Percentiles rank a stretch among this genome's conserved stretches.
These are phyloP conservation scores for Novumbra hubbsi DNA, from an alignment of 2,797 vertebrate genomes.

Conservation along the genomic window DNA sequence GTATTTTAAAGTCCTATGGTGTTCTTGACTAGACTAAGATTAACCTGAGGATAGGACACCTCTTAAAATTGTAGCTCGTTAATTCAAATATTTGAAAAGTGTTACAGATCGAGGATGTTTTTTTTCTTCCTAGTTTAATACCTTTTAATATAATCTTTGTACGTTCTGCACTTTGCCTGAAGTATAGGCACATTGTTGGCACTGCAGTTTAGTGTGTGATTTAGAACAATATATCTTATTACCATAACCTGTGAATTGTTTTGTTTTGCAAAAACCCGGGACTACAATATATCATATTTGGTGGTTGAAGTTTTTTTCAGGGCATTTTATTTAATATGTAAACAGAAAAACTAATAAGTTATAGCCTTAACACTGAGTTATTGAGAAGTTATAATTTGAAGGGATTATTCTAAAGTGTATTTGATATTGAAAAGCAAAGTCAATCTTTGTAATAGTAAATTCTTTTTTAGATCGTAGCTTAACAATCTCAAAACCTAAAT, in stretches of 20 bases:
- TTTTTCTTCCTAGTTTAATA: conserved; percentile 32
- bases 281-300: conserved; percentile 34
- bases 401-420: conserved; percentile 42
- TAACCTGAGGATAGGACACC: conserved; percentile 28
- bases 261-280: conserved; percentile 36
- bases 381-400: conserved; percentile 37
- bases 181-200: conserved; percentile 55
- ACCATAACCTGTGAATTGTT: conserved; percentile 61
- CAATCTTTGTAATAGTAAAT: background rate
- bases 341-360: conserved; percentile 37
- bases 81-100: conserved; percentile 33
- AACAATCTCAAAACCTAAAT: background rate
- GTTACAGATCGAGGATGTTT: conserved; percentile 33
- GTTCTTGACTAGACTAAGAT: conserved; percentile 33
- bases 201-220: conserved; percentile 61
- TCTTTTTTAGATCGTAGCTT: conserved; percentile 4
- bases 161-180: conserved; percentile 66
- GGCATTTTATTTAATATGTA: conserved; percentile 57
- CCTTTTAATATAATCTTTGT: conserved; percentile 40
- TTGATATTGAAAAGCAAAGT: conserved; percentile 5
- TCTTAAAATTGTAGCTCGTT: conserved; percentile 23
- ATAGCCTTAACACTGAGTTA: conserved; percentile 41
- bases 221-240: conserved; percentile 34
- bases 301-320: conserved; percentile 45
- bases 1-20: conserved; percentile 50